Evolutionary conservation across 2,797 vertebrate genomes (phyloP), one percentile per base, ranked within the genome.

Genomic region (Danio tinwini): DNA sequence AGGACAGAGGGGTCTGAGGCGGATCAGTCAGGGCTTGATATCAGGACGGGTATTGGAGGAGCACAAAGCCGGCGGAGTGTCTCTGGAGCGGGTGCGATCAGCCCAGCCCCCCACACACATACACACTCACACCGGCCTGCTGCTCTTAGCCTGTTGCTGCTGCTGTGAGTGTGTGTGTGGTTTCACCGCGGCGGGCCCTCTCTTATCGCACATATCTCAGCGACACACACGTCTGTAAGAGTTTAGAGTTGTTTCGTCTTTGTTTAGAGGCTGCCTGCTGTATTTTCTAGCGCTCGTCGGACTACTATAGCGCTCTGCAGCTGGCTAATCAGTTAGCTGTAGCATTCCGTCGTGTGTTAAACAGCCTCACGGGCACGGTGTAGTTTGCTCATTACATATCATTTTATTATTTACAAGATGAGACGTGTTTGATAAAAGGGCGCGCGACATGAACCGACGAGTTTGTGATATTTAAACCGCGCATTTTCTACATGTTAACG

Each of bases 101-200:
- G 88, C 91, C 91, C 92, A 90, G 88, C 90, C 90, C 90, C 90
- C 88, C 80, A 49, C 29, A 17, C 4, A n/a, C 55, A 72, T 5
- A 59, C 19, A 79, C 8, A 87, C 88, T 84, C 81, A 90, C 84
- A 89, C 90, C 90, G 88, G 83, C 88, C 88, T 86, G 76, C 58
- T 53, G 76, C n/a, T 61, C 47, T 17, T 74, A 75, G 71, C 80
- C 84, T 87, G 85, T 89, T 88, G 85, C 84, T 86, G 87, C 84
- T 86, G 86, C 65, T 55, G 56, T 53, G 39, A 44, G 4, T 37
- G 10, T 6, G 52, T 29, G 52, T 29, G n/a, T 47, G 14, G 13
- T 6, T 13, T n/a, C n/a, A 42, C 40, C 74, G 1, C 3, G 50
- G 47, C 73, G 13, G 21, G 0, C 8, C 9, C 62, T 45, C n/a